Evolutionary conservation across 2,797 vertebrate species (phyloP).

Genomic region (Lagocephalus sceleratus): DNA sequence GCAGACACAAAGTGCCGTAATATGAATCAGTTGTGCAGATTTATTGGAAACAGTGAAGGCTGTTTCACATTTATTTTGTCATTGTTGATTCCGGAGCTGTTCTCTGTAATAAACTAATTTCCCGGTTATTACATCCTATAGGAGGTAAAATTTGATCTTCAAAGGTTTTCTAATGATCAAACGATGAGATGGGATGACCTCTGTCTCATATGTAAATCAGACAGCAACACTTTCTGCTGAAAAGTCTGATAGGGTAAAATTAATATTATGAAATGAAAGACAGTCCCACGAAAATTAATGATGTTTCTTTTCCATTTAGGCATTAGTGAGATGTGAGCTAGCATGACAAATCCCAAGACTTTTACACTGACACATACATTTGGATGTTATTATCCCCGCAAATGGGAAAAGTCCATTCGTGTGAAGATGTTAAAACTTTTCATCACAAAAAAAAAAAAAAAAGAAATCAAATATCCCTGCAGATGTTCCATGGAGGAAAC

Average conservation of each 20-base stretch:
- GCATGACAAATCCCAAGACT: neutral
- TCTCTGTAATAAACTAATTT: no score
- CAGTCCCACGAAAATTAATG: neutral
- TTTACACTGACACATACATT: neutral
- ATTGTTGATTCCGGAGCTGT: no score
- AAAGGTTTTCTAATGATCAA: neutral
- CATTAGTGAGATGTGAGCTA: neutral
- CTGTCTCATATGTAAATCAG: neutral
- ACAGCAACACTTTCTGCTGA: neutral
- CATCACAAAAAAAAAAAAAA: neutral
- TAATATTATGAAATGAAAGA: slow-evolving; percentile 1
- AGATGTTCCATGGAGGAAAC: neutral
- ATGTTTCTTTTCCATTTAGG: neutral
- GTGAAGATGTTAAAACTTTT: neutral
- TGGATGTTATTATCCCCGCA: neutral
- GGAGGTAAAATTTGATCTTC: no score
- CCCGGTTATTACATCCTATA: no score
- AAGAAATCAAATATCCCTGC: neutral
- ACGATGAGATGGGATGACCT: neutral
- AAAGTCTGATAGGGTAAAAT: slow-evolving; percentile 11
- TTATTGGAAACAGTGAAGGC: no score
- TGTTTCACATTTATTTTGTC: no score
- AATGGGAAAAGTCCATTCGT: neutral
- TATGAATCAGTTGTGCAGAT: no score
- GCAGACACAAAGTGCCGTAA: no score